Percentiles rank a stretch among this genome's conserved stretches.
These are phyloP conservation scores for Cetonia aurata DNA, from an alignment of 2,888 invertebrate genomes.

Conservation along the genomic window DNA sequence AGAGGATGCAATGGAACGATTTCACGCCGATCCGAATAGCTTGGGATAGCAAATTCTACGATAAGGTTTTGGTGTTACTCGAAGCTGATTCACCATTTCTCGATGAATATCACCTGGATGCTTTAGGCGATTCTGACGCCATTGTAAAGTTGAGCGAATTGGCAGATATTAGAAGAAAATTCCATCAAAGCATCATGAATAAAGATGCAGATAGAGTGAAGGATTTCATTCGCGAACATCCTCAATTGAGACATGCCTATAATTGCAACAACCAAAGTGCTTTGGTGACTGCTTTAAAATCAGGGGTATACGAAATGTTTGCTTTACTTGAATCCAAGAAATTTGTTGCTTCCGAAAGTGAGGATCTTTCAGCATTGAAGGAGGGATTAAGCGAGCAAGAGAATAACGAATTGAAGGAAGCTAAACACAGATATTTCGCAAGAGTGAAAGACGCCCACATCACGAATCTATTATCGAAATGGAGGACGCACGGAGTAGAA, in stretches of 20 bases:
- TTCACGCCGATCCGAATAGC: background rate
- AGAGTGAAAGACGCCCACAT: conserved; percentile 11
- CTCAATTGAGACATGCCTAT: background rate
- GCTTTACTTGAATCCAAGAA: conserved; percentile 2
- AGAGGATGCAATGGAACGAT: no score
- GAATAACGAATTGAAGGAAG: background rate
- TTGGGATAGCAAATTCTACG: conserved; percentile 2
- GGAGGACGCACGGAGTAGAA: background rate
- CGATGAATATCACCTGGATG: background rate
- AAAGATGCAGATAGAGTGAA: background rate
- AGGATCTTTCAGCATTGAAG: background rate
- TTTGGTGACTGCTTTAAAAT: background rate
- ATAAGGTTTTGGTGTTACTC: conserved; percentile 8
- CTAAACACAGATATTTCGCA: background rate
- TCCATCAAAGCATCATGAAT: background rate
- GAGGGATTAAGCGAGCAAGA: conserved; percentile 1
- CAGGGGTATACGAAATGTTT: background rate
- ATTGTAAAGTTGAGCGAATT: background rate
- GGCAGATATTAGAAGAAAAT: background rate
- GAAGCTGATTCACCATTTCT: conserved; percentile 7
- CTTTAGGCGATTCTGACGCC: background rate
- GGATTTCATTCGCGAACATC: background rate
- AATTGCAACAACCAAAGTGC: background rate
- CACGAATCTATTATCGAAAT: conserved; percentile 7
- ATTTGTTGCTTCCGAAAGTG: background rate